Base-by-base conservation (phyloP, 2,113 vertebrate genomes). In the Baryphthengus martii region DNA sequence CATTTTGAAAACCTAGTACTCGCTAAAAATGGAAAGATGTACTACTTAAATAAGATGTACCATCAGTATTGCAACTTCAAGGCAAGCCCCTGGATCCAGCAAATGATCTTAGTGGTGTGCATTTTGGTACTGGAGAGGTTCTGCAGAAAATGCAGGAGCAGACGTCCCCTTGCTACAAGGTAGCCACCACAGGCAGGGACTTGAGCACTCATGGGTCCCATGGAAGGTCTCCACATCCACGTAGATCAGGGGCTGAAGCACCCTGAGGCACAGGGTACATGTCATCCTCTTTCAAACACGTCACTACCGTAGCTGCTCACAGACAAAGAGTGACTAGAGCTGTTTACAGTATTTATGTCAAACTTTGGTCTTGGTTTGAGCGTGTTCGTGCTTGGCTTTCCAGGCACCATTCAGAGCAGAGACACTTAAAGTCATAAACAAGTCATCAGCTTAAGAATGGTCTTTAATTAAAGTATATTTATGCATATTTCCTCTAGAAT, bases 131-230 rank as follows among this genome's bases (percentile, higher is more conserved):
- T 2, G 4, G 17, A 42, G 19, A 61, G 17, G 29, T 26, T 1
- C 0, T 13, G 11, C 39, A 71, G 70, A 40, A 71, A 8, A 14
- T 4, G 0, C 10, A 29, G 26, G 13, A 24, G 61, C 3, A 2
- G 29, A 15, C 42, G 31, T 9, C 11, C 26, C 31, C 17, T 76
- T 58, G 31, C 31, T 37, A 44, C 33, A 49, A 16, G 29, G 28
- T n/a, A 44, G 52, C 11, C 33, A n/a, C 39, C 35, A 45, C 0
- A 3, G 2, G 25, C 33, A 82, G 17, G 49, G 26, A 31, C 56
- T 47, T 37, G 45, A 61, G 31, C 5, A 5, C 35, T 73, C 1
- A 0, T 31, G 33, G 7, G 24, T 31, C 47, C 17, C 40, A 19
- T 7, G 17, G 20, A 76, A 81, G 45, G n/a, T 68, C 26, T 76